phyloP scores from a whole-genome alignment of 2,888 invertebrate genomes.

The Lordiphosa fenestrarum region DNA sequence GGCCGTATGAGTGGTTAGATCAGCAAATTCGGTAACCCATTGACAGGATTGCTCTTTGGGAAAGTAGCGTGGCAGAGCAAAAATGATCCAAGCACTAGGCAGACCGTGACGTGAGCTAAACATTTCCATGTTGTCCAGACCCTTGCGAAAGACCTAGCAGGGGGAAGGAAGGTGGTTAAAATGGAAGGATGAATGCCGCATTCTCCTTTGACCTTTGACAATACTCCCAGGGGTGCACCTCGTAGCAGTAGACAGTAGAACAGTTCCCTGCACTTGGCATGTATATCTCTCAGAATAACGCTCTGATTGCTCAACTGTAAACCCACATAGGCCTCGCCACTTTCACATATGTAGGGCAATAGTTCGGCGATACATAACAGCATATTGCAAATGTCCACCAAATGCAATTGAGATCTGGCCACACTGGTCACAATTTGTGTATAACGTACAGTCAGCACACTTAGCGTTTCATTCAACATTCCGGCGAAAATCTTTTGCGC shows the following conservation, averaged over 20 bases:
- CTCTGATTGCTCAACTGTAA: conserved; percentile 83
- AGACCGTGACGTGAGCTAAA: conserved; percentile 82
- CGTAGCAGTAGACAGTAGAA: conserved; percentile 87
- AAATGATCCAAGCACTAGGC: conserved; percentile 86
- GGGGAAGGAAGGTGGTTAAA: neutral
- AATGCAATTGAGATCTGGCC: conserved; percentile 83
- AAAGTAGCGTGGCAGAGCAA: conserved; percentile 85
- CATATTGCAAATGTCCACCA: conserved; percentile 89
- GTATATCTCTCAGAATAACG: conserved; percentile 89
- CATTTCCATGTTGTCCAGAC: conserved; percentile 82
- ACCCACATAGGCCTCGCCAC: conserved; percentile 83
- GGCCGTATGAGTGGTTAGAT: conserved; percentile 83
- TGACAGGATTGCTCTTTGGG: conserved; percentile 79
- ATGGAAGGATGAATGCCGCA: no score
- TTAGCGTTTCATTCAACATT: conserved; percentile 91
- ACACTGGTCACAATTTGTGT: conserved; percentile 87
- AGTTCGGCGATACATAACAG: conserved; percentile 88
- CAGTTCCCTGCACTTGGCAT: conserved; percentile 90
- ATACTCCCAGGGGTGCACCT: conserved; percentile 87
- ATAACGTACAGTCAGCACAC: conserved; percentile 89
- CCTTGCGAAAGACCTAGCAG: conserved; percentile 82
- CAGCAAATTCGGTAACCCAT: conserved; percentile 80
- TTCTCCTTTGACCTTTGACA: no score
- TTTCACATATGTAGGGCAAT: conserved; percentile 85
- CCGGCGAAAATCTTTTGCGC: conserved; percentile 92